Percentiles rank a stretch among this genome's conserved stretches.
phyloP scores from a whole-genome alignment of 2,888 invertebrate species.

The Callosobruchus maculatus region DNA sequence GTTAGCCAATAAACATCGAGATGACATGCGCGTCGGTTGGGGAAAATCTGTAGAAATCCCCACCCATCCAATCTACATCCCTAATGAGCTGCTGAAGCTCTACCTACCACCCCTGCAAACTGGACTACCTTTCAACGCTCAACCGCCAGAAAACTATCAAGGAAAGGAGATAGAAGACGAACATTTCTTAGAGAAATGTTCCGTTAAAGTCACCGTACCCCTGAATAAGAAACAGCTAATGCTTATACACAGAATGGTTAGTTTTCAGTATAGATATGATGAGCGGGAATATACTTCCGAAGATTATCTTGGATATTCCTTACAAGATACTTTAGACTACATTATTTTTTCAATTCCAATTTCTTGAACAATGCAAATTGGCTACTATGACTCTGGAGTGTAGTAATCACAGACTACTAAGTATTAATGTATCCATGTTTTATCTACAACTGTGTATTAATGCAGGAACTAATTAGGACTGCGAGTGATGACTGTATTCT shows the following conservation, averaged over 20 bases:
- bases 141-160: constrained; percentile 54
- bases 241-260: constrained; percentile 88
- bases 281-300: too few species aligned
- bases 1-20: constrained; percentile 78
- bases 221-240: constrained; percentile 71
- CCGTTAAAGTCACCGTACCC: constrained; percentile 63
- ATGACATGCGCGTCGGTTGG: constrained; percentile 94
- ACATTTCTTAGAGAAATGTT: constrained; percentile 13
- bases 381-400: too few species aligned
- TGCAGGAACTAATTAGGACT: too few species aligned
- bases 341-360: too few species aligned
- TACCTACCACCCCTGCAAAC: constrained; percentile 83
- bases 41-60: constrained; percentile 95
- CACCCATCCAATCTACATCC: constrained; percentile 92
- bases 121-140: constrained; percentile 97
- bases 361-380: too few species aligned
- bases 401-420: too few species aligned
- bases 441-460: too few species aligned
- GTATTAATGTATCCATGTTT: too few species aligned
- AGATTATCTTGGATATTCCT: too few species aligned
- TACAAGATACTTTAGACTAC: too few species aligned
- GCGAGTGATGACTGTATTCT: too few species aligned
- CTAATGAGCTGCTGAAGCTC: constrained; percentile 75
- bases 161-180: constrained; percentile 17
- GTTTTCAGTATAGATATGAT: too few species aligned